A percentile compares a stretch with the other conserved stretches of the same genome.
phyloP scores from a whole-genome alignment of 2,797 vertebrate species.

The Danio kyathit region DNA sequence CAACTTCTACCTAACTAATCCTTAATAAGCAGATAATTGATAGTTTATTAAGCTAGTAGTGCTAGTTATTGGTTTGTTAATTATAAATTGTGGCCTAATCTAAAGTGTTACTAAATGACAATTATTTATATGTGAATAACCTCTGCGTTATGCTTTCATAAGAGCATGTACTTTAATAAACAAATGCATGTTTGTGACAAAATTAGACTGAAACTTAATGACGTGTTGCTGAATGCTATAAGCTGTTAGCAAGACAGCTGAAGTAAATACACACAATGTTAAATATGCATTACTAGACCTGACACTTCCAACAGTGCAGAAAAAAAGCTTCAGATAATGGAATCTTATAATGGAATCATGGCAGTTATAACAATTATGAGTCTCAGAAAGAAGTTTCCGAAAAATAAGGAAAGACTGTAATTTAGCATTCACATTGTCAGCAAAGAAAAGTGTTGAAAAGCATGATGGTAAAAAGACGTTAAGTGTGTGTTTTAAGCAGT shows the following conservation, averaged over 20 bases:
- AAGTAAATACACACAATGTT: neutral
- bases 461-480: slow-evolving; percentile 23
- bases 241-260: neutral
- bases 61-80: no score
- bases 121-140: no score
- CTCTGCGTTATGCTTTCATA: no score
- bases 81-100: no score
- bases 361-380: neutral
- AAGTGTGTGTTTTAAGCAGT: slow-evolving; percentile 18
- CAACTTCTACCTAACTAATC: no score
- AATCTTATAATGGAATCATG: slow-evolving; percentile 12
- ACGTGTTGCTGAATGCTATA: neutral
- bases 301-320: slow-evolving; percentile 19
- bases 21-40: no score
- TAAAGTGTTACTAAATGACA: no score
- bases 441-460: neutral
- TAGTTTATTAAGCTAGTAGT: no score
- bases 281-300: neutral
- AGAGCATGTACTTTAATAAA: no score
- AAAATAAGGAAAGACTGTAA: slow-evolving; percentile 19
- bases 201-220: no score
- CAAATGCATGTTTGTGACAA: no score
- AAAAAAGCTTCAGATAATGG: slow-evolving; percentile 10
- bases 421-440: slow-evolving; percentile 16
- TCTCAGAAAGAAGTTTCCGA: neutral